Conservation (phyloP, 2,113 vertebrate genomes). For the Corythaeola cristata region DNA sequence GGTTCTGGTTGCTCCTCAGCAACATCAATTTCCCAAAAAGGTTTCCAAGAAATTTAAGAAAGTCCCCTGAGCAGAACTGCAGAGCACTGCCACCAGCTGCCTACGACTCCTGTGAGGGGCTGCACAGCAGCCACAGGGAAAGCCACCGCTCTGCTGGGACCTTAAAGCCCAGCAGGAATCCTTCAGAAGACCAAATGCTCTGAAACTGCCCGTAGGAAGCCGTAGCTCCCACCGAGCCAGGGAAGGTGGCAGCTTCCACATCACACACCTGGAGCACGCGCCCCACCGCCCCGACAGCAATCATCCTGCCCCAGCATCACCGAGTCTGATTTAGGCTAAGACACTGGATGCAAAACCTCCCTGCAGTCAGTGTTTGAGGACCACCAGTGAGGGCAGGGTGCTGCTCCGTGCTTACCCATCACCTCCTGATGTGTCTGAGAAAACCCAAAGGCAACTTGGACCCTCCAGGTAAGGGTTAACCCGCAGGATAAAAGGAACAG, state of each 20-base stretch:
- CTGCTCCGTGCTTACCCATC: neutral
- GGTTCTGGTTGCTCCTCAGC: neutral
- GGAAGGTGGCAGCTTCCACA: neutral
- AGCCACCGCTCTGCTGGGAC: neutral
- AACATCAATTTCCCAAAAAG: neutral
- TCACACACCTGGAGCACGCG: rapidly evolving
- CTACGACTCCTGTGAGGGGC: neutral
- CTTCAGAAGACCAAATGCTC: neutral
- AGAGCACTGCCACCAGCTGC: neutral
- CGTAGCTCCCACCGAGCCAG: rapidly evolving
- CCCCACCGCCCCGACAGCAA: rapidly evolving
- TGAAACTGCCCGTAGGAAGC: neutral
- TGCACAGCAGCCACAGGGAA: neutral
- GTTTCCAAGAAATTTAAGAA: neutral
- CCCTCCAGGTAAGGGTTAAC: conserved; percentile 19
- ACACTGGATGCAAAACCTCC: neutral
- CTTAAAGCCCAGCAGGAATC: neutral
- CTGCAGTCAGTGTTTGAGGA: neutral
- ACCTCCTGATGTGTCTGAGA: neutral
- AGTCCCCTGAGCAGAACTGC: neutral
- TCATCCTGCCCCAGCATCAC: neutral
- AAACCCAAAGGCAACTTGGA: neutral
- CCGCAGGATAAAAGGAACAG: neutral
- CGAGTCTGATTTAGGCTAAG: neutral
- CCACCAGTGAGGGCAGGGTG: neutral